Percentiles rank a stretch among this genome's conserved stretches.
Conservation (phyloP, 2,113 vertebrate species). For the Corythaixoides concolor region DNA sequence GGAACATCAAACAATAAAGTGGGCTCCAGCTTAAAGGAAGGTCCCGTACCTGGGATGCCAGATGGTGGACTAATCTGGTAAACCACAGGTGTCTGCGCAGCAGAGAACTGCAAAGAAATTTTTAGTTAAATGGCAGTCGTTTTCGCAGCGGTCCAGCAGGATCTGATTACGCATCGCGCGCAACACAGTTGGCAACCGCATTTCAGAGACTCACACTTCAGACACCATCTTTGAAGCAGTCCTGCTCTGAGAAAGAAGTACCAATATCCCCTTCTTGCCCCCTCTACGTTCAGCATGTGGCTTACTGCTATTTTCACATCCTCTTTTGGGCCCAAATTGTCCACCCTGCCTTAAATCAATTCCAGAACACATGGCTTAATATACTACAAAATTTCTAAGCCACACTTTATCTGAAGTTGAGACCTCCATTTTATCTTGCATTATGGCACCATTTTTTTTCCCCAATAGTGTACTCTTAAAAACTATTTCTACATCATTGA, state of each 20-base stretch:
- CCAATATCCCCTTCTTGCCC: background rate
- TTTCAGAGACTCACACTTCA: background rate
- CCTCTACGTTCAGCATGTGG: background rate
- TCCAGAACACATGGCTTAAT: background rate
- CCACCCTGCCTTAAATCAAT: background rate
- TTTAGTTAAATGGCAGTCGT: background rate
- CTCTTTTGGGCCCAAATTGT: background rate
- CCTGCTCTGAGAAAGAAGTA: background rate
- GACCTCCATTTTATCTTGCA: background rate
- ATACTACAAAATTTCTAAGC: background rate
- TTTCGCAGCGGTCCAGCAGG: background rate
- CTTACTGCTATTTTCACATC: background rate
- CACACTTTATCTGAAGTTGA: background rate
- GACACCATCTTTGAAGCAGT: background rate
- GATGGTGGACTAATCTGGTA: conserved; percentile 67
- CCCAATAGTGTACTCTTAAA: background rate
- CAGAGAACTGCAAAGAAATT: conserved; percentile 72
- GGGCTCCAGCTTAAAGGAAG: background rate
- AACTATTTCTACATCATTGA: background rate
- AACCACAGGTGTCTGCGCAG: conserved; percentile 71
- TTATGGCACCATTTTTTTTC: background rate
- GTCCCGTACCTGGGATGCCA: conserved; percentile 75
- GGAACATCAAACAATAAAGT: background rate
- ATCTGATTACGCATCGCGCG: background rate
- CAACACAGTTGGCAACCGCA: background rate